Evolutionary conservation across 1,140 invertebrate species (phyloP).

Genomic region (Halictus rubicundus): DNA sequence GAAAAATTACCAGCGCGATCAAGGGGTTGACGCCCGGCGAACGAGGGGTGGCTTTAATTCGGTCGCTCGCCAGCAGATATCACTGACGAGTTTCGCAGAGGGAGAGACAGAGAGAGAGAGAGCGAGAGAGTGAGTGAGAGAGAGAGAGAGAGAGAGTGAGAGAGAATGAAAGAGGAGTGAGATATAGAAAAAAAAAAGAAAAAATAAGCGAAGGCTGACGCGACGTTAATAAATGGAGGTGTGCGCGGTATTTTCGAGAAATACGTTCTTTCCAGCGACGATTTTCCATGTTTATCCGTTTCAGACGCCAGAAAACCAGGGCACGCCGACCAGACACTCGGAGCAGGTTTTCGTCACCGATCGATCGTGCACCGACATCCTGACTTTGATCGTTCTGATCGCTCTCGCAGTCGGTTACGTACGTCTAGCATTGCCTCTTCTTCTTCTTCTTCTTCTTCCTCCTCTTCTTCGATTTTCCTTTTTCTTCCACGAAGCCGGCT

Average conservation of each 20-base stretch:
- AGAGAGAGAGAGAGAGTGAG: too few species aligned
- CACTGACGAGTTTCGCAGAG: neutral
- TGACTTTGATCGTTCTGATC: constrained; percentile 81
- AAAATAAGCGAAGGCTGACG: constrained; percentile 9
- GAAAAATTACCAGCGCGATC: neutral
- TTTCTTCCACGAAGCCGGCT: neutral
- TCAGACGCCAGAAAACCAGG: constrained; percentile 60
- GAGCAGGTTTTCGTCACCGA: constrained; percentile 68
- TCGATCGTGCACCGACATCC: constrained; percentile 83
- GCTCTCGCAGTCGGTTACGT: constrained; percentile 82
- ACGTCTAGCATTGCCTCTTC: constrained; percentile 68
- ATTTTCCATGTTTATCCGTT: constrained; percentile 31
- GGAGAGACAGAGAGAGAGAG: too few species aligned
- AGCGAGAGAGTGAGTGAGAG: too few species aligned
- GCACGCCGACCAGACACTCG: constrained; percentile 41
- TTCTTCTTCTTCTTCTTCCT: too few species aligned
- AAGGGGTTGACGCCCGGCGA: neutral
- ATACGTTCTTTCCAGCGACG: neutral
- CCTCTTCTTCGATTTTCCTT: too few species aligned
- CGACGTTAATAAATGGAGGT: constrained; percentile 2
- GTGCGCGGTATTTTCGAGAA: neutral
- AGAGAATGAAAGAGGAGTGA: neutral
- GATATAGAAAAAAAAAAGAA: neutral
- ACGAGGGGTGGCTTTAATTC: neutral
- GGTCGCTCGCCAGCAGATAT: constrained; percentile 11